Conservation (phyloP, 2,888 invertebrate species). For the Pachydiplax longipennis region DNA sequence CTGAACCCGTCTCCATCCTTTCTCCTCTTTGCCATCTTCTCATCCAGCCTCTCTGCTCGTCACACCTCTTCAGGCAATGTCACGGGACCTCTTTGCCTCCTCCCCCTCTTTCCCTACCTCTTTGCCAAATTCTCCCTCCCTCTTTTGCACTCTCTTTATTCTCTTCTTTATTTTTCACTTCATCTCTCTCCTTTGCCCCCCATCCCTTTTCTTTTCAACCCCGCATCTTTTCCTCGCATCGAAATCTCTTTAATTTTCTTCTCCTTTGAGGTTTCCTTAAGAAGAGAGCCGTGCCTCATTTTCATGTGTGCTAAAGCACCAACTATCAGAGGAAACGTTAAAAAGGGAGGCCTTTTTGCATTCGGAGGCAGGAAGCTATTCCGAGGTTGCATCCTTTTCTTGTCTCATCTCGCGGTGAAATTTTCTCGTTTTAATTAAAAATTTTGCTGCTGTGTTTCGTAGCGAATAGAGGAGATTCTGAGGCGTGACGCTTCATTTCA, state of each 20-base stretch:
- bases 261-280: no score
- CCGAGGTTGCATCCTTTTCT: no score
- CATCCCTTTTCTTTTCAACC: not conserved
- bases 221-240: not conserved
- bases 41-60: not conserved
- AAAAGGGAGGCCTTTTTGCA: no score
- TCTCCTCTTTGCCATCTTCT: not conserved
- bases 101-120: not conserved
- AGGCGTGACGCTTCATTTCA: no score
- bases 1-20: not conserved
- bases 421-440: not conserved
- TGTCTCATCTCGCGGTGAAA: not conserved
- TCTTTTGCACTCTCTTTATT: not conserved
- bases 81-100: not conserved
- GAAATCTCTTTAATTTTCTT: not conserved
- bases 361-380: no score
- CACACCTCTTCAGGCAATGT: not conserved
- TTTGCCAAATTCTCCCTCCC: not conserved
- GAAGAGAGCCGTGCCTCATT: no score
- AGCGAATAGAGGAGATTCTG: no score
- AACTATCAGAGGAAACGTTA: no score
- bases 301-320: no score
- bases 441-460: not conserved
- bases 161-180: not conserved
- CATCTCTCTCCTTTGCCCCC: not conserved